phyloP scores from a whole-genome alignment of 2,797 vertebrate genomes.

The Thamnophis elegans region DNA sequence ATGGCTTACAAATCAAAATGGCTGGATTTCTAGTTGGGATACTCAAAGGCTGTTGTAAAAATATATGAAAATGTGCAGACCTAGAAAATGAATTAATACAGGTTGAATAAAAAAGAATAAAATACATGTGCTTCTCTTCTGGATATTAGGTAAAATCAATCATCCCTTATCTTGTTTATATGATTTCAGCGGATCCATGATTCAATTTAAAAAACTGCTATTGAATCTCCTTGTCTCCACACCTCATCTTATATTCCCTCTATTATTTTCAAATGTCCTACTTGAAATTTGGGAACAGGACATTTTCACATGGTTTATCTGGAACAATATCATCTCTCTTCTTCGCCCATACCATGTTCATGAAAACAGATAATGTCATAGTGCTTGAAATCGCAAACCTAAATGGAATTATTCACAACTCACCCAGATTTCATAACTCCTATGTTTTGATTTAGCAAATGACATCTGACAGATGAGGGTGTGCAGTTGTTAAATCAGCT shows the following conservation, averaged over 20 bases:
- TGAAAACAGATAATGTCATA: not conserved
- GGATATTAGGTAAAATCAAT: not conserved
- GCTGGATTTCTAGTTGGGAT: not conserved
- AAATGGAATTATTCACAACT: constrained; percentile 18
- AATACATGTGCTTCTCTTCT: not conserved
- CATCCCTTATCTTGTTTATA: not conserved
- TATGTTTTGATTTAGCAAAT: constrained; percentile 51
- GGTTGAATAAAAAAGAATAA: not conserved
- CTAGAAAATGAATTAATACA: not conserved
- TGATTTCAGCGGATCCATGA: not conserved
- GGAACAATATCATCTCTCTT: not conserved
- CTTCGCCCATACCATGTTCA: not conserved
- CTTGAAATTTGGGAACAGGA: not conserved
- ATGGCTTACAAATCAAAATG: not conserved
- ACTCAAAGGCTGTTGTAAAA: not conserved
- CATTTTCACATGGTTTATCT: fast-evolving
- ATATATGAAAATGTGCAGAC: not conserved
- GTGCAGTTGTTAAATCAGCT: constrained; percentile 55
- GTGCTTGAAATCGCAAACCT: constrained; percentile 13
- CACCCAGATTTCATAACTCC: constrained; percentile 21
- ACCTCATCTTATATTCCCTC: not conserved
- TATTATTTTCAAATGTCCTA: not conserved
- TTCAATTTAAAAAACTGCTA: not conserved
- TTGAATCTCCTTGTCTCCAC: not conserved
- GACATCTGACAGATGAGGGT: constrained; percentile 52